These are phyloP conservation scores for Dermatemys mawii DNA, from an alignment of 2,113 vertebrate species.

Conservation along the genomic window DNA sequence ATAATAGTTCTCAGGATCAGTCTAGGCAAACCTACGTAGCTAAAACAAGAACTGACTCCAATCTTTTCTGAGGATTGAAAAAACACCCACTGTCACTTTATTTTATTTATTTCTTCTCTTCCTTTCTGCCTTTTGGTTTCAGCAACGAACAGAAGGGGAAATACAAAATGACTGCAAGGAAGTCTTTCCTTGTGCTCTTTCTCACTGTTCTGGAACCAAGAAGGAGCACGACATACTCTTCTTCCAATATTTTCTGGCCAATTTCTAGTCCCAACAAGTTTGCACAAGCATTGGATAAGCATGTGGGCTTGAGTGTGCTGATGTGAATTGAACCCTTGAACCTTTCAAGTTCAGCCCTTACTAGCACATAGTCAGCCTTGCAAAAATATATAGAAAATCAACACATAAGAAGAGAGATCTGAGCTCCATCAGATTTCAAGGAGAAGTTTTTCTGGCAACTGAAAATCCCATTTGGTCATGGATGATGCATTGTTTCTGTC, in stretches of 20 bases:
- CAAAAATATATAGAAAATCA: slow-evolving; percentile 19
- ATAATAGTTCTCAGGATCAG: not conserved
- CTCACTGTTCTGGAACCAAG: not conserved
- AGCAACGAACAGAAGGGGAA: slow-evolving; percentile 29
- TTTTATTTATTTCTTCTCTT: not conserved
- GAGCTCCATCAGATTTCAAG: not conserved
- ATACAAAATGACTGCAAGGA: not conserved
- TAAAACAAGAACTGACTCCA: not conserved
- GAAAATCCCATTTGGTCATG: not conserved
- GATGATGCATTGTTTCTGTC: not conserved
- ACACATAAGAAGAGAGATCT: not conserved
- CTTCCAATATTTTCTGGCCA: slow-evolving; percentile 40
- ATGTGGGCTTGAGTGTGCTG: slow-evolving; percentile 32
- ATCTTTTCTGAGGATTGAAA: not conserved
- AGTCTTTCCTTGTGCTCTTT: not conserved
- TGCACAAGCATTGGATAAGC: slow-evolving; percentile 31
- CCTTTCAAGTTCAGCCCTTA: slow-evolving; percentile 31
- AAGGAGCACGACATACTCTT: not conserved
- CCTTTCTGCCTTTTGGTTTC: not conserved
- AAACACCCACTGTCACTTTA: not conserved
- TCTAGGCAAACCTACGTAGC: not conserved
- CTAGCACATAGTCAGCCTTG: not conserved
- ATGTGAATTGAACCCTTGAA: not conserved
- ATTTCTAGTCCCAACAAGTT: slow-evolving; percentile 32
- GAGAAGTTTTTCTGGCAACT: slow-evolving; percentile 29